A percentile compares a stretch with the other conserved stretches of the same genome.
Conservation (phyloP, 2,797 vertebrate species). For the Scleropages formosus region DNA sequence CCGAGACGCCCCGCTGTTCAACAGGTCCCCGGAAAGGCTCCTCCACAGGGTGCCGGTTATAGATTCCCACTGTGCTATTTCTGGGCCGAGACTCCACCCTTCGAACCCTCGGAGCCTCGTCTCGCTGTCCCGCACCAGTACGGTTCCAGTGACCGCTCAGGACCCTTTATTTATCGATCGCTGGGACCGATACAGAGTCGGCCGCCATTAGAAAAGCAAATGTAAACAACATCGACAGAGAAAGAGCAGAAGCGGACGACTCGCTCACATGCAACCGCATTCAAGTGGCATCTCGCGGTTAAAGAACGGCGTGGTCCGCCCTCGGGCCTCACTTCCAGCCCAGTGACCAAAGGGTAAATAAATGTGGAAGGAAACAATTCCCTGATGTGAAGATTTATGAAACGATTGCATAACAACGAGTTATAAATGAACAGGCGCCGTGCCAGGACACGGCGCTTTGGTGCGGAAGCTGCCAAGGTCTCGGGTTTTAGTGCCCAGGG, state of each 20-base stretch:
- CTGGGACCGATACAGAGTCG: too few species aligned
- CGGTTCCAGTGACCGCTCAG: too few species aligned
- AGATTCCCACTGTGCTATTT: conserved; percentile 55
- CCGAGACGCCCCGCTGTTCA: too few species aligned
- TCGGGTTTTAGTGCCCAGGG: neutral
- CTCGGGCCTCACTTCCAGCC: neutral
- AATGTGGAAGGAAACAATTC: neutral
- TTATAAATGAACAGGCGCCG: neutral
- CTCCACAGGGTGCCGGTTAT: conserved; percentile 56
- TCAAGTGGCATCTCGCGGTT: neutral
- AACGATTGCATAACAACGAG: neutral
- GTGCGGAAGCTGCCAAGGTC: neutral
- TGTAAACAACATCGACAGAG: neutral
- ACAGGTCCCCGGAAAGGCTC: neutral
- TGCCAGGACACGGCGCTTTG: neutral
- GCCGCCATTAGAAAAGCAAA: neutral
- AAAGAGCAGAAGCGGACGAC: conserved; percentile 7
- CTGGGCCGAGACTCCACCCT: conserved; percentile 45
- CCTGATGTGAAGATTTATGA: neutral
- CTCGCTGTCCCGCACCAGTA: too few species aligned
- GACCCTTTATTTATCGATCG: too few species aligned
- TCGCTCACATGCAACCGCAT: neutral
- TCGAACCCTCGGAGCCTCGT: too few species aligned
- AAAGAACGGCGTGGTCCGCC: neutral
- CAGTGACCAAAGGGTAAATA: neutral